phyloP scores from a whole-genome alignment of 2,888 invertebrate genomes.

The Silvanus unidentatus region DNA sequence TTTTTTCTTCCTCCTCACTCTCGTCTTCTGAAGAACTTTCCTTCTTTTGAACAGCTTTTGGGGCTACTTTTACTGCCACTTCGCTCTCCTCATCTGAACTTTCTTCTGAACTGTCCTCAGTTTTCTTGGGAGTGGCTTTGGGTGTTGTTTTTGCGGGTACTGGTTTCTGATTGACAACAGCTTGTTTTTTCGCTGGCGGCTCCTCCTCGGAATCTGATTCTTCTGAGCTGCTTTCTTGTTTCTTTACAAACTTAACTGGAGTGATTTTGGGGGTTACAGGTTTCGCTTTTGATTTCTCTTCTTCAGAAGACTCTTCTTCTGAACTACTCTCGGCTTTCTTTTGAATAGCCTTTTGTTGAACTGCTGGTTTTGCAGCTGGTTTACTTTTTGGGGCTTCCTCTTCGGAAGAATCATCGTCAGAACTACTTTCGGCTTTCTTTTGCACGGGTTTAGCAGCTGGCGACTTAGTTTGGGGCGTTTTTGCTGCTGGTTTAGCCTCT shows the following conservation, averaged over 20 bases:
- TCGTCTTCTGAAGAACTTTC: slow-evolving; percentile 30
- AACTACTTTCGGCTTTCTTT: slow-evolving; percentile 19
- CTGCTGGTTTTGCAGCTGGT: slow-evolving; percentile 21
- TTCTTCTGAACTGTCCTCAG: slow-evolving; percentile 38
- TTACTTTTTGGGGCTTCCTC: slow-evolving; percentile 24
- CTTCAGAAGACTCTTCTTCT: slow-evolving; percentile 28
- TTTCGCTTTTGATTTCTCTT: slow-evolving; percentile 16
- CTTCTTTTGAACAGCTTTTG: slow-evolving; percentile 33
- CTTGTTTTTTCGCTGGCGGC: slow-evolving; percentile 26
- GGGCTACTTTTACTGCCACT: slow-evolving; percentile 23
- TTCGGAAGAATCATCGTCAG: slow-evolving; percentile 27
- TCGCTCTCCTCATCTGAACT: slow-evolving; percentile 23
- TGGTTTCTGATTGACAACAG: slow-evolving; percentile 16
- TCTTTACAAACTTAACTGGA: slow-evolving; percentile 12
- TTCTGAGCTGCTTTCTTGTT: slow-evolving; percentile 42
- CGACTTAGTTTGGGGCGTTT: slow-evolving; percentile 14
- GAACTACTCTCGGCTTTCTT: slow-evolving; percentile 21
- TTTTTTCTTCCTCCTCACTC: slow-evolving; percentile 16
- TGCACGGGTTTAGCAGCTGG: slow-evolving; percentile 13
- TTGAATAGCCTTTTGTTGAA: slow-evolving; percentile 14
- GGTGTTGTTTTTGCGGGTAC: slow-evolving; percentile 17
- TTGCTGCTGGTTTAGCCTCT: slow-evolving; percentile 25
- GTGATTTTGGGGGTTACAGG: slow-evolving; percentile 15
- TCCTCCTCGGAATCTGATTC: slow-evolving; percentile 46
- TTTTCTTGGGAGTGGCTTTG: slow-evolving; percentile 12